Conservation (phyloP, 2,797 vertebrate species). For the Neoniphon sammara region DNA sequence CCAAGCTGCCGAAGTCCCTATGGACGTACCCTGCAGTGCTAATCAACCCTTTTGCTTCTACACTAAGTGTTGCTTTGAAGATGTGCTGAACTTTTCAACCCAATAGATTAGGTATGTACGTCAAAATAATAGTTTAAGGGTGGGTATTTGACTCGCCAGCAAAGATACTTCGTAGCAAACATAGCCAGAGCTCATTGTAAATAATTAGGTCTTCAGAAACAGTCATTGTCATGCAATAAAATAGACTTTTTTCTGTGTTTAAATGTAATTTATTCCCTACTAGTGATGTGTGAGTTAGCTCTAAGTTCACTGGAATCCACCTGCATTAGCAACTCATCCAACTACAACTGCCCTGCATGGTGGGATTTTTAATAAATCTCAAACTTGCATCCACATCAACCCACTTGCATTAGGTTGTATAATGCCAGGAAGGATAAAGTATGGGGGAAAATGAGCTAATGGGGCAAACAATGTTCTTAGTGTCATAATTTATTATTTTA, state of each 20-base stretch:
- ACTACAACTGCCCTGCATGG: too few relatives aligned
- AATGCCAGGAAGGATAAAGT: too few relatives aligned
- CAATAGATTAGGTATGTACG: conserved; percentile 24
- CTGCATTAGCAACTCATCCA: too few relatives aligned
- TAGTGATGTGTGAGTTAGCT: background rate
- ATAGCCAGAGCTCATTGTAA: conserved; percentile 3
- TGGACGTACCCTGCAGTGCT: conserved; percentile 28
- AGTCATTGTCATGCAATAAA: conserved; percentile 12
- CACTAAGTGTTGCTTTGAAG: conserved; percentile 48
- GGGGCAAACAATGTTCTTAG: too few relatives aligned
- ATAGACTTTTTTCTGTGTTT: conserved; percentile 12
- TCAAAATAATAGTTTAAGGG: background rate
- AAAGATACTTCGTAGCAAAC: background rate
- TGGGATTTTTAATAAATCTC: too few relatives aligned
- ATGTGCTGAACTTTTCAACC: conserved; percentile 59
- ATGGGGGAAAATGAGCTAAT: too few relatives aligned
- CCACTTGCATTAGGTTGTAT: too few relatives aligned
- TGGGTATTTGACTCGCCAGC: background rate
- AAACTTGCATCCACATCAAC: too few relatives aligned
- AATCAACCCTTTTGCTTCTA: conserved; percentile 38
- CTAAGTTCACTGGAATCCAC: too few relatives aligned
- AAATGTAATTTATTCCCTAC: conserved; percentile 6
- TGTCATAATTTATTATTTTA: too few relatives aligned
- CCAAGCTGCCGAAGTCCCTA: conserved; percentile 19
- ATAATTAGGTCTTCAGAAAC: background rate